Evolutionary conservation across 2,888 invertebrate species (phyloP).

Genomic region (Phaedon cochleariae): DNA sequence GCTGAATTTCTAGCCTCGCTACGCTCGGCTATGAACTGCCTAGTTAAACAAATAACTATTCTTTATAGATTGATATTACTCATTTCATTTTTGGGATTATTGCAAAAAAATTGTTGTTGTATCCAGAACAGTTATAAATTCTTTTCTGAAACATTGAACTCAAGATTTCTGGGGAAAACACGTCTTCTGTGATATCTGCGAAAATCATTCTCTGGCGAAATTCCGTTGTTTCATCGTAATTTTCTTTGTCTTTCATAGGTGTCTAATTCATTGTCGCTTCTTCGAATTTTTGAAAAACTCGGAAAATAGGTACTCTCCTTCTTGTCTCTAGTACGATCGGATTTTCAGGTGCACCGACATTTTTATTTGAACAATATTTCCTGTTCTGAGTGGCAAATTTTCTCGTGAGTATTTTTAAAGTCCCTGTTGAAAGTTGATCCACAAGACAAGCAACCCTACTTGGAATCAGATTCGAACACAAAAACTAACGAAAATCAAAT

Average conservation of each 20-base stretch:
- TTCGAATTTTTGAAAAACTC: background rate
- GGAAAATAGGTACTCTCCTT: background rate
- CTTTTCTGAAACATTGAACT: background rate
- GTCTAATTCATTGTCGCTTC: background rate
- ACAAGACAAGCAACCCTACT: no score
- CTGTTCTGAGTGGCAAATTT: background rate
- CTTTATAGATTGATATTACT: no score
- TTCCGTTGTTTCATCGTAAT: background rate
- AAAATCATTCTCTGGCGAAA: background rate
- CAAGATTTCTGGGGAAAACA: no score
- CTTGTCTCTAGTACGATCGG: background rate
- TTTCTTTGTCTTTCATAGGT: background rate
- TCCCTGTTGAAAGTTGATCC: background rate
- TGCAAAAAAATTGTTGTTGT: background rate
- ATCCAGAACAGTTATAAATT: slow-evolving; percentile 4
- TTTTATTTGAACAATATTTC: slow-evolving; percentile 1
- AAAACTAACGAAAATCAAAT: no score
- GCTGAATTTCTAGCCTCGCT: no score
- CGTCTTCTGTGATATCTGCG: no score
- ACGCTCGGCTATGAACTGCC: no score
- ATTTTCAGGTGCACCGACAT: slow-evolving; percentile 1
- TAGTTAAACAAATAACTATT: no score
- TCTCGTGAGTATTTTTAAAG: background rate
- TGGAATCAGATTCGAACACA: no score
- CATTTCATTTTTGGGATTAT: no score